A percentile compares a stretch with the other conserved stretches of the same genome.
Evolutionary conservation across 2,888 invertebrate genomes (phyloP).

Genomic region (Deilephila elpenor): DNA sequence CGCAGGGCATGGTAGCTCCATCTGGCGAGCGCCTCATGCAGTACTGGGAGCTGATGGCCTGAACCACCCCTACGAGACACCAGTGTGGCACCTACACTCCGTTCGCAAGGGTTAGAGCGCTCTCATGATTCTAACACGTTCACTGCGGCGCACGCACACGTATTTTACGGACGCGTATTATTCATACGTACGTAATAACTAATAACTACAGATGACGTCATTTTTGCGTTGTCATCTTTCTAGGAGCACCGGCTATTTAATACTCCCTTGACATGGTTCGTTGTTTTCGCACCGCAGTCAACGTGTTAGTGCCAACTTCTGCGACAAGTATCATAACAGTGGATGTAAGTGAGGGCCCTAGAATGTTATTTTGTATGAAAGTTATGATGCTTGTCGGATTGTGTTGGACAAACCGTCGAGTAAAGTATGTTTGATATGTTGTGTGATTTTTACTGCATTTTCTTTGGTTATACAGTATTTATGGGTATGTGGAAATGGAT

Average conservation of each 20-base stretch:
- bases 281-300: too few relatives aligned
- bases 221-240: too few relatives aligned
- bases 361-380: neutral
- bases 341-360: neutral
- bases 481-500: neutral
- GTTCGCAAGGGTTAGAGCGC: neutral
- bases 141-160: too few relatives aligned
- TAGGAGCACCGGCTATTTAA: too few relatives aligned
- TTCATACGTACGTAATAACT: too few relatives aligned
- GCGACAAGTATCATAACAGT: neutral
- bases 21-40: constrained; percentile 87
- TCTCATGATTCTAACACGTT: neutral
- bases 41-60: constrained; percentile 86
- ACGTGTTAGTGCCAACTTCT: neutral
- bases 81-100: constrained; percentile 10
- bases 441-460: constrained; percentile 22
- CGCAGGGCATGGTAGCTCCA: constrained; percentile 85
- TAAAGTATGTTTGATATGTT: neutral
- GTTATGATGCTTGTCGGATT: neutral
- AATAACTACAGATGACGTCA: too few relatives aligned
- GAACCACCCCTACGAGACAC: constrained; percentile 41
- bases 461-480: constrained; percentile 31
- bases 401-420: neutral
- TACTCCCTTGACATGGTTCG: neutral
- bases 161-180: too few relatives aligned